Conservation (phyloP, 2,797 vertebrate species). For the Spinibarbus caldwelli region DNA sequence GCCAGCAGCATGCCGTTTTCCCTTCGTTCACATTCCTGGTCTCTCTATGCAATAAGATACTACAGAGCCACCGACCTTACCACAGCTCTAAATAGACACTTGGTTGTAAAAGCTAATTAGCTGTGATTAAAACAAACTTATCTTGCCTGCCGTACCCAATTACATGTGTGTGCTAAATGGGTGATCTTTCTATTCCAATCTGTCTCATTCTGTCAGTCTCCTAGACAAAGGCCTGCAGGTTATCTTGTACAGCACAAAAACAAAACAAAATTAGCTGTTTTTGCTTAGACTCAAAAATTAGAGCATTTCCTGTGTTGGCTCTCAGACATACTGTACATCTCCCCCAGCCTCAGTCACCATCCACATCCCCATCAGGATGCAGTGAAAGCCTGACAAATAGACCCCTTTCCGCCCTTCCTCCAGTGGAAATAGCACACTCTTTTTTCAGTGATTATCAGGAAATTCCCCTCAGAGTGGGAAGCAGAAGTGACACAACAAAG, state of each 20-base stretch:
- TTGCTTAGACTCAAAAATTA: conserved; percentile 45
- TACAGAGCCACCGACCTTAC: conserved; percentile 60
- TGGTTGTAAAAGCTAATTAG: conserved; percentile 58
- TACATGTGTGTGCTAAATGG: conserved; percentile 38
- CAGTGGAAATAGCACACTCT: conserved; percentile 52
- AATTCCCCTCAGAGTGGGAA: conserved; percentile 36
- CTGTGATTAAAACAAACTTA: conserved; percentile 59
- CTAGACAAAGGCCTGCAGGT: conserved; percentile 29
- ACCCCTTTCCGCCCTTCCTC: conserved; percentile 56
- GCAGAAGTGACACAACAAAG: conserved; percentile 49
- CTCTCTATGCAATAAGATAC: conserved; percentile 68
- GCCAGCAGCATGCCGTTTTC: conserved; percentile 54
- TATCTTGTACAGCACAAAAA: conserved; percentile 44
- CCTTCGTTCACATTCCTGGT: conserved; percentile 58
- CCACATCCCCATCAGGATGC: conserved; percentile 51
- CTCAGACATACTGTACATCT: conserved; percentile 36
- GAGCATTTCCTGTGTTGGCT: conserved; percentile 47
- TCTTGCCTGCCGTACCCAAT: conserved; percentile 42
- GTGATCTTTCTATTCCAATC: conserved; percentile 30
- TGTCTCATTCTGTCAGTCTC: conserved; percentile 18
- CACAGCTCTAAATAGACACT: conserved; percentile 52
- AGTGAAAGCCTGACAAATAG: conserved; percentile 55
- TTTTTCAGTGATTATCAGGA: conserved; percentile 44
- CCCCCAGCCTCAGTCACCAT: conserved; percentile 34
- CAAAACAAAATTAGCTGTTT: conserved; percentile 32